Evolutionary conservation across 2,888 invertebrate genomes (phyloP), one percentile per base, ranked within the genome.

Genomic region (Nematopogon swammerdamellus): DNA sequence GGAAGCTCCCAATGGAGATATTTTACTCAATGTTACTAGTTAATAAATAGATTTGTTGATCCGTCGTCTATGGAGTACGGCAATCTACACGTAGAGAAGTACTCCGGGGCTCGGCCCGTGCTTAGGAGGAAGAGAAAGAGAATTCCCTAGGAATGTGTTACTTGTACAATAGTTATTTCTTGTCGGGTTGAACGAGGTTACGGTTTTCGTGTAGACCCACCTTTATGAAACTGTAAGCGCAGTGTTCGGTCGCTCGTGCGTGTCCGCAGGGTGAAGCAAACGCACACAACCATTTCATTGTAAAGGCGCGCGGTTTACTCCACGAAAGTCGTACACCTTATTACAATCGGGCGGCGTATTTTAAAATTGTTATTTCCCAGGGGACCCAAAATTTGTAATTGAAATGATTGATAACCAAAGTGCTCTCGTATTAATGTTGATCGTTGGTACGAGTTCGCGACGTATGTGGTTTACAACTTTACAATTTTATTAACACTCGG

Each of bases 1-100:
- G 25, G 25, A 25, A 25, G 8, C 25, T 25, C 25, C 25, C 5
- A 4, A 25, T 25, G 25, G 18, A 43, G 18, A 19, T 17, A 18
- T 11, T 53, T 50, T 54, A 57, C 58, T 60, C 58, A 64, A 63
- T 62, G 52, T 52, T 52, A 45, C 50, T 67, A 70, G 65, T 51
- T 67, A 64, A 63, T 64, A 58, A 60, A 62, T 64, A 58, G 60
- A 62, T 63, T 64, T 36, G 36, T 36, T 4, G 36, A 36, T 36
- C 6, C 36, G 11, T 14, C 25, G 25, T n/a, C 25, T 25, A 25
- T 8, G 25, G n/a, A n/a, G n/a, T n/a, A n/a, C 25, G 25, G 25
- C 8, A 4, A 8, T 25, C 8, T 25, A 25, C 25, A 6, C 8
- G 25, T 25, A 25, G 25, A 6, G 25, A 25, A 4, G 25, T 8